Percentiles rank a stretch among this genome's conserved stretches.
Evolutionary conservation across 1,140 invertebrate genomes (phyloP).

Genomic region (Leptonema lineaticorne): DNA sequence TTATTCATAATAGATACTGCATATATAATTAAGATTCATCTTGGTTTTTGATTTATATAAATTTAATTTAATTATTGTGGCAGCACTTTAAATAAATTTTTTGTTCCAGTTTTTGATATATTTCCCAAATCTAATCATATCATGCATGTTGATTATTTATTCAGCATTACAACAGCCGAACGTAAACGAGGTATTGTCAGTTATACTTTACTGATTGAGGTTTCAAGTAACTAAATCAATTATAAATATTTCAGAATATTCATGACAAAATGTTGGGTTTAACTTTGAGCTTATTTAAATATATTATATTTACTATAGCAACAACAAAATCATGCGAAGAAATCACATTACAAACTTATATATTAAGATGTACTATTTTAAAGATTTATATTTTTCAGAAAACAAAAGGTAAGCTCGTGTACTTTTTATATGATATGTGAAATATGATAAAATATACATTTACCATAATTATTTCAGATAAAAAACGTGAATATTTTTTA

Average conservation of each 20-base stretch:
- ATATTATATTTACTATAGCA: not conserved
- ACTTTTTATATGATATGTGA: not conserved
- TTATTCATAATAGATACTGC: too few species aligned
- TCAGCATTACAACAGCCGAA: not conserved
- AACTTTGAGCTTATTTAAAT: too few species aligned
- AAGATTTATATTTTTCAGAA: not conserved
- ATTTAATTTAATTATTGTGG: not conserved
- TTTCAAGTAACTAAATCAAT: too few species aligned
- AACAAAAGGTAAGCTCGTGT: not conserved
- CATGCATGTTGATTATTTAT: not conserved
- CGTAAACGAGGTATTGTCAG: too few species aligned
- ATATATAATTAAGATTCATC: too few species aligned
- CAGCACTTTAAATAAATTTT: too few species aligned
- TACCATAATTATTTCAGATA: not conserved
- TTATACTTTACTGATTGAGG: too few species aligned
- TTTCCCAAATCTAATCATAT: not conserved
- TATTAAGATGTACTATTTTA: not conserved
- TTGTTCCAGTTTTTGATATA: not conserved
- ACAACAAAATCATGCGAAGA: not conserved
- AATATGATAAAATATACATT: not conserved
- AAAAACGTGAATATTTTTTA: not conserved
- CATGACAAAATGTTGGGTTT: too few species aligned
- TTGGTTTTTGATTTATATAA: too few species aligned
- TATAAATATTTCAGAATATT: too few species aligned
- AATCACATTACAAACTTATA: not conserved